Conservation (phyloP, 35 echinoderm and acorn worm genomes). For the Stichopus chloronotus region DNA sequence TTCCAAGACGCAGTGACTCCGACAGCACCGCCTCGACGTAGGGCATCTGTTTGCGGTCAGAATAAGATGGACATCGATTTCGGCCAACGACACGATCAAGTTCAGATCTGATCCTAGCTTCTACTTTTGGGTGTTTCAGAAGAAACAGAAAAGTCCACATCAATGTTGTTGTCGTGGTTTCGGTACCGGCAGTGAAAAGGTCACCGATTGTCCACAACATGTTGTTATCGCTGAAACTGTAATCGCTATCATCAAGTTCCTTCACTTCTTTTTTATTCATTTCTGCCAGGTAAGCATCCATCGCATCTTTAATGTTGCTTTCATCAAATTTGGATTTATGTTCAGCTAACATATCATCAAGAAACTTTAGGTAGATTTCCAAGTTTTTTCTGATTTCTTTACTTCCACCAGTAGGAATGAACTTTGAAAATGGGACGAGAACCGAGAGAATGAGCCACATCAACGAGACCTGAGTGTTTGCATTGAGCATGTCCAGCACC, state of each 20-base stretch:
- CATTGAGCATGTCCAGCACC: constrained; percentile 3
- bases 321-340: constrained; percentile 29
- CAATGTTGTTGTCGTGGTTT: constrained; percentile 82
- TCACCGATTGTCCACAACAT: constrained; percentile 63
- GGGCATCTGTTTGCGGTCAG: constrained; percentile 52
- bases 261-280: constrained; percentile 34
- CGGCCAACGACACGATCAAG: constrained; percentile 69
- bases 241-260: background rate
- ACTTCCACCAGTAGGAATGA: constrained; percentile 55
- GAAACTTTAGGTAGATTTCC: constrained; percentile 8
- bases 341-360: constrained; percentile 25
- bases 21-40: constrained; percentile 66
- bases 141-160: constrained; percentile 72
- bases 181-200: constrained; percentile 74
- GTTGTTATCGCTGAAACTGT: constrained; percentile 63
- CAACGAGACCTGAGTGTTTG: background rate
- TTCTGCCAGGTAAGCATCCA: constrained; percentile 72
- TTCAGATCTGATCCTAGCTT: constrained; percentile 64
- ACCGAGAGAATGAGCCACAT: background rate
- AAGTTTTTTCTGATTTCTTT: constrained; percentile 29
- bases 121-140: constrained; percentile 58
- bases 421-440: constrained; percentile 68
- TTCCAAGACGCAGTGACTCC: constrained; percentile 59
- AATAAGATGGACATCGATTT: constrained; percentile 53
- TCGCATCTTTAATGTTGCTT: constrained; percentile 50